Percentiles rank a stretch among this genome's conserved stretches.
These are phyloP conservation scores for Meganola albula DNA, from an alignment of 2,888 invertebrate species.

Conservation along the genomic window DNA sequence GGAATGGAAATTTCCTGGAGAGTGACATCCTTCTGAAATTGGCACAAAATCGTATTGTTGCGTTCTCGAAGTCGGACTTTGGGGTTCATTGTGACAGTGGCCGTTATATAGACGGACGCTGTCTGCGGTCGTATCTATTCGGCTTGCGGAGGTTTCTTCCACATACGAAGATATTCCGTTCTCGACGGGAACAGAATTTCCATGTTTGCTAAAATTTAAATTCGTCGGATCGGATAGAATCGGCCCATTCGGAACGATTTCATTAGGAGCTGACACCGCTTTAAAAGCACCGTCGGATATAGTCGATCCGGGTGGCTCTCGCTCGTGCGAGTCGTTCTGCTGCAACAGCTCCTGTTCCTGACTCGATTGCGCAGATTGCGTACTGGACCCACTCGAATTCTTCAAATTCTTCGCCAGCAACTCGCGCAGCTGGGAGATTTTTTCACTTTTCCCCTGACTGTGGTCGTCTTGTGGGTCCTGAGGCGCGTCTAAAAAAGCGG, in stretches of 20 bases:
- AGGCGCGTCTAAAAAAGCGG: constrained; percentile 61
- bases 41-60: constrained; percentile 92
- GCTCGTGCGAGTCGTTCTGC: constrained; percentile 41
- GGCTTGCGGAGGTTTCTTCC: constrained; percentile 36
- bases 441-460: constrained; percentile 77
- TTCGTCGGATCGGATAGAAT: constrained; percentile 34
- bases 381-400: constrained; percentile 61
- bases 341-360: constrained; percentile 38
- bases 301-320: constrained; percentile 34
- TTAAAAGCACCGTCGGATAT: constrained; percentile 56
- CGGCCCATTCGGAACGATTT: constrained; percentile 39
- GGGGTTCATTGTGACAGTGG: constrained; percentile 76
- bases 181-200: constrained; percentile 40
- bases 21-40: constrained; percentile 87
- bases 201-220: constrained; percentile 37
- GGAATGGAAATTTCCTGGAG: constrained; percentile 73
- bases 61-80: constrained; percentile 86
- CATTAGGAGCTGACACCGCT: constrained; percentile 36
- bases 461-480: constrained; percentile 70
- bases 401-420: constrained; percentile 82
- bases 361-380: constrained; percentile 37
- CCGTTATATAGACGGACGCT: constrained; percentile 55
- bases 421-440: constrained; percentile 85
- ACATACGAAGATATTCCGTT: constrained; percentile 47
- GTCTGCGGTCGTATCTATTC: constrained; percentile 35